Evolutionary conservation across 2,797 vertebrate genomes (phyloP), one percentile per base, ranked within the genome.

Genomic region (Propithecus perrieri): DNA sequence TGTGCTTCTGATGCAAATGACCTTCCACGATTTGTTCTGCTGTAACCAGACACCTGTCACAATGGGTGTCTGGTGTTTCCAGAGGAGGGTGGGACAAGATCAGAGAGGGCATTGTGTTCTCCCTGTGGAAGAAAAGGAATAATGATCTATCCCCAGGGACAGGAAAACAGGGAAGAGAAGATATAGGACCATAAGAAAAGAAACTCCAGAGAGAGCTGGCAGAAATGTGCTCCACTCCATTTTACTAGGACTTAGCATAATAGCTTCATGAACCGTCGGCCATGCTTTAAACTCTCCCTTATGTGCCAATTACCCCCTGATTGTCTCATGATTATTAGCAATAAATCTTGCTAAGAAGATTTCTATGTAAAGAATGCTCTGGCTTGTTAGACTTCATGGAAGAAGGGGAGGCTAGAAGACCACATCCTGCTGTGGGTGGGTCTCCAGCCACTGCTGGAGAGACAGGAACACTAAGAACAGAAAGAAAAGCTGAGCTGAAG

Each of bases 271-370:
- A 43, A 26, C 50, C 2, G 4, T 28, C 63, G 43, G 38, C 72
- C 17, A 3, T 38, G 33, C 69, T 65, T 57, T 38, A 48, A 91
- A n/a, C 20, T 92, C 14, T 72, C 55, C 65, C 11, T 69, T 2
- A 2, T 26, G 1, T 38, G 59, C 35, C 48, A 78, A 0, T 59
- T 22, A 38, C 63, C 30, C 0, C 13, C 46, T 33, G n/a, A 18
- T n/a, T 83, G 48, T 61, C 41, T 78, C 74, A 30, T 4, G 0
- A 33, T 53, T n/a, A n/a, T 85, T 55, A 48, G 26, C 50, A 41
- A 30, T 20, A 69, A 61, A 38, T 72, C 61, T 61, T 83, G 61
- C 85, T 79, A 57, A 50, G 55, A 50, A 43, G 15, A 50, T 67
- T 38, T 50, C 4, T 4, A 18, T 5, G 11, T 14, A 35, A 72